A percentile compares a stretch with the other conserved stretches of the same genome.
phyloP scores from a whole-genome alignment of 2,797 vertebrate species.

The Nannoperca obscura region DNA sequence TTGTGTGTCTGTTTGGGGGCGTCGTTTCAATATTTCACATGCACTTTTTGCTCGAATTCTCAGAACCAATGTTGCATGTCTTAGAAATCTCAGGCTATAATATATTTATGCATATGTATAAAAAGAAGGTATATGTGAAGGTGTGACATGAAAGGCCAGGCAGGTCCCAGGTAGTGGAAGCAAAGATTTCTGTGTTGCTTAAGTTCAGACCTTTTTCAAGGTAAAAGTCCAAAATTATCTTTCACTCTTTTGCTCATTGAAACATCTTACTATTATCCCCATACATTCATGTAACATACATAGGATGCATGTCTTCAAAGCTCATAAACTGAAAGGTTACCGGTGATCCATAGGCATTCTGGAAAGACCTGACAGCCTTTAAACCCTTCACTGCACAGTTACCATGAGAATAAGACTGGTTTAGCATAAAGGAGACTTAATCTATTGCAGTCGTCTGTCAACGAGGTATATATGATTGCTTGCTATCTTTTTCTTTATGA shows the following conservation, averaged over 20 bases:
- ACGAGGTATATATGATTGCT: slow-evolving; percentile 4
- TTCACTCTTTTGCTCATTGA: neutral
- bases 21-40: slow-evolving; percentile 22
- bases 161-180: neutral
- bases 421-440: neutral
- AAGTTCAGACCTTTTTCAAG: neutral
- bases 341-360: neutral
- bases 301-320: neutral
- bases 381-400: neutral
- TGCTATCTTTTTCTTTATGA: slow-evolving; percentile 11
- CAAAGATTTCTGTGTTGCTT: neutral
- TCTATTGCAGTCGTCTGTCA: neutral
- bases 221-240: too few relatives aligned
- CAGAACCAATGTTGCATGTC: neutral
- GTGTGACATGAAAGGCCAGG: neutral
- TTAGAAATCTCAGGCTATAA: neutral
- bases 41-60: neutral
- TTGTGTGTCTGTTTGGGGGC: slow-evolving; percentile 25
- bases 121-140: neutral
- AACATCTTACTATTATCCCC: neutral
- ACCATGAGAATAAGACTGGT: slow-evolving; percentile 7
- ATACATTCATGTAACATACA: neutral
- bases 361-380: neutral
- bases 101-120: neutral
- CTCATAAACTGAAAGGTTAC: neutral